These are phyloP conservation scores for Fabriciana adippe DNA, from an alignment of 2,888 invertebrate species.

Conservation along the genomic window DNA sequence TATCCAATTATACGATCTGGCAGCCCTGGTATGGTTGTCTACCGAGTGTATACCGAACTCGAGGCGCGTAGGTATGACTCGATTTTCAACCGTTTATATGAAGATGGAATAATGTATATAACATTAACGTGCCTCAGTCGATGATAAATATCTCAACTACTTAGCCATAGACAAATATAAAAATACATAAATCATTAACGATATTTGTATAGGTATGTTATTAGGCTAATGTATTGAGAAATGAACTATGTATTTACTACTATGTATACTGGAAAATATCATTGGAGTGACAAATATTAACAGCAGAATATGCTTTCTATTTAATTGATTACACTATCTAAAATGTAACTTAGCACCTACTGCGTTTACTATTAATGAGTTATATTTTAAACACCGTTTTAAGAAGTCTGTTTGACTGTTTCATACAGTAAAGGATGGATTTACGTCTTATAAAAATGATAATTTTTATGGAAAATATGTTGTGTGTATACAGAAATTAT, in stretches of 20 bases:
- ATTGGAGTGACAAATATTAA: not conserved
- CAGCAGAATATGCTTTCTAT: constrained; percentile 11
- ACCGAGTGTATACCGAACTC: no score
- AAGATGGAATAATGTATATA: no score
- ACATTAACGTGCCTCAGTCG: no score
- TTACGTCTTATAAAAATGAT: constrained; percentile 6
- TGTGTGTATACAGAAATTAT: constrained; percentile 1
- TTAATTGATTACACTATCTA: constrained; percentile 6
- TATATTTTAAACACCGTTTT: not conserved
- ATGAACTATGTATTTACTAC: not conserved
- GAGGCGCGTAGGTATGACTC: no score
- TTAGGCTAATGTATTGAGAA: no score
- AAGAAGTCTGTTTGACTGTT: not conserved
- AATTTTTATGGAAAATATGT: constrained; percentile 6
- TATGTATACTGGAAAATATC: not conserved
- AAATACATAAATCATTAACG: no score
- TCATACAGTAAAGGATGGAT: not conserved
- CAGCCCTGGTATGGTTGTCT: no score
- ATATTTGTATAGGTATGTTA: no score
- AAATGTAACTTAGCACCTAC: constrained; percentile 29
- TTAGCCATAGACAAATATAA: no score
- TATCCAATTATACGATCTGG: no score
- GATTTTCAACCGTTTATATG: no score
- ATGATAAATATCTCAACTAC: no score
- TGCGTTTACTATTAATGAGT: not conserved